Evolutionary conservation across 2,113 vertebrate species (phyloP).

Genomic region (Brachyistius frenatus): DNA sequence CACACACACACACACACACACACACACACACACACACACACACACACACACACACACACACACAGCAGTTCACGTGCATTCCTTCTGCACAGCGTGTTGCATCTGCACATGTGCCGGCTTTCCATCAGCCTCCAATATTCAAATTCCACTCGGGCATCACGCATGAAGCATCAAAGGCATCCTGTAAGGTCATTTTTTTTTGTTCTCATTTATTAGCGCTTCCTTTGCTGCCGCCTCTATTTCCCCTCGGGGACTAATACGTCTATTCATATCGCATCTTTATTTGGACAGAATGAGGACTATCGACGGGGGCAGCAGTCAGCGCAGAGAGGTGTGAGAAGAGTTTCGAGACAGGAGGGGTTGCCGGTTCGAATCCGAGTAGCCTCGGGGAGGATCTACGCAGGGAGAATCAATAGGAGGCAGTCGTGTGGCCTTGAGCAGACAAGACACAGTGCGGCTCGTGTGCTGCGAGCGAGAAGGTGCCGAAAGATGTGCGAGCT

Average conservation of each 20-base stretch:
- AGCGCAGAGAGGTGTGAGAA: background rate
- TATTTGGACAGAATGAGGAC: slow-evolving; percentile 11
- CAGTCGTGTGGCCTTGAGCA: slow-evolving; percentile 6
- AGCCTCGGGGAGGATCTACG: background rate
- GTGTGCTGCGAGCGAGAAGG: background rate
- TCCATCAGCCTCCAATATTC: too few species aligned
- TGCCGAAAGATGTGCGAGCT: background rate
- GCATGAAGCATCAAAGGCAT: too few species aligned
- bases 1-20: too few species aligned
- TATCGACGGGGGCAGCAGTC: background rate
- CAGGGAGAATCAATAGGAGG: slow-evolving; percentile 7
- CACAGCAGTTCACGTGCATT: too few species aligned
- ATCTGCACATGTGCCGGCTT: too few species aligned
- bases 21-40: too few species aligned
- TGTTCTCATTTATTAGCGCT: background rate
- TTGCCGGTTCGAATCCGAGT: slow-evolving; percentile 20
- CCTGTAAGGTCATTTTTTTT: background rate
- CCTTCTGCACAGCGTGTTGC: too few species aligned
- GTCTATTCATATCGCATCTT: background rate
- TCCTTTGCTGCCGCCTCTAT: background rate
- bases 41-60: too few species aligned
- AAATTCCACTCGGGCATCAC: too few species aligned
- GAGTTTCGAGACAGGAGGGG: slow-evolving; percentile 2
- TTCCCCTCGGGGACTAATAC: too few species aligned
- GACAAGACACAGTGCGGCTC: background rate